Evolutionary conservation across 2,113 vertebrate genomes (phyloP), one percentile per base, ranked within the genome.

Genomic region (Ailuropoda melanoleuca): DNA sequence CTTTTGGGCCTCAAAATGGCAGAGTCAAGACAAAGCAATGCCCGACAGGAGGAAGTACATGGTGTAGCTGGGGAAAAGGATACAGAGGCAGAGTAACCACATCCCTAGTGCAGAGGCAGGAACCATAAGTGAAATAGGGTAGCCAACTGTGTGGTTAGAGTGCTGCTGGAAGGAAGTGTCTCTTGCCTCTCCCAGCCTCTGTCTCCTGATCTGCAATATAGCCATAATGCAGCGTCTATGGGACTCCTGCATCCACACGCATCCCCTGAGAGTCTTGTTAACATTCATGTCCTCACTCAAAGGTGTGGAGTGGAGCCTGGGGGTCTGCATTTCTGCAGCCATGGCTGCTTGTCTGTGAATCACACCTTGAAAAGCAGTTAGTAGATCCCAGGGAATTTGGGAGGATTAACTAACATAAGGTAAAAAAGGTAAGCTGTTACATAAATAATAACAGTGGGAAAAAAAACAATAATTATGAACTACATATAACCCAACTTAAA

Each of bases 171-270:
- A 48, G 13, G 39, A 64, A 77, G 31, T 17, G 1, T n/a, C 34
- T 68, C 34, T 43, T 34, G 26, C 24, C 39, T 48, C 31, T 31
- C 53, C 17, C 1, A 13, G 68, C 4, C 31, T 39, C 37, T 0
- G 39, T 37, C 56, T 50, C 68, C 75, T 58, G 3, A 8, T 24
- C 11, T 29, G 46, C 23, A 6, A 48, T 0, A 70, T 12, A 43
- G 39, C 26, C 72, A 12, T 1, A 4, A 83, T 24, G 39, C 50
- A 70, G 80, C 2, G 9, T 46, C 50, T 15, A 6, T 4, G 62
- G 81, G 46, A 18, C 1, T n/a, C 19, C n/a, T 11, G n/a, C 9
- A 2, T 24, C 12, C 18, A 39, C 0, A 4, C 1, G 4, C 4
- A 8, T 46, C 53, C 34, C 18, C 23, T 2, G 14, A 26, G 19